phyloP scores from a whole-genome alignment of 2,888 invertebrate genomes.

The Phragmatobia fuliginosa region DNA sequence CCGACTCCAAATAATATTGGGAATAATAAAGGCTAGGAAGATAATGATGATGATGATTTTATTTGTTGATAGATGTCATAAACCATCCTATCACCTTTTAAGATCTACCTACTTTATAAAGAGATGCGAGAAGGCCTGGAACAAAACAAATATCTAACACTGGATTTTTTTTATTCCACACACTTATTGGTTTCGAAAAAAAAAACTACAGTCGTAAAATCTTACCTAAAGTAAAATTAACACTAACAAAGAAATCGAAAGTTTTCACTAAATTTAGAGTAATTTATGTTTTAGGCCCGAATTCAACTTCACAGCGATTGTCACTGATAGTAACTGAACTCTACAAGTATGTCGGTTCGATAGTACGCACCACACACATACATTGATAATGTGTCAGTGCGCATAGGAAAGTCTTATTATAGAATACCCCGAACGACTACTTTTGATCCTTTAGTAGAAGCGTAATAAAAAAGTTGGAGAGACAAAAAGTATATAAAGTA shows the following conservation, averaged over 20 bases:
- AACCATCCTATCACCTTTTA: too few relatives aligned
- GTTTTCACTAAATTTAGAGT: neutral
- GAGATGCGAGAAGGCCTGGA: too few relatives aligned
- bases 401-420: slow-evolving; percentile 22
- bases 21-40: too few relatives aligned
- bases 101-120: too few relatives aligned
- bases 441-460: neutral
- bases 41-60: too few relatives aligned
- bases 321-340: slow-evolving; percentile 41
- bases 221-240: slow-evolving; percentile 3
- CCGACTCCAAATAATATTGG: too few relatives aligned
- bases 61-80: too few relatives aligned
- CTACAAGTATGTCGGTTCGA: neutral
- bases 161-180: too few relatives aligned
- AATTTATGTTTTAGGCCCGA: neutral
- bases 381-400: slow-evolving; percentile 6
- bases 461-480: neutral
- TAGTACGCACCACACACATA: slow-evolving; percentile 1
- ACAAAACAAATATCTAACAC: too few relatives aligned
- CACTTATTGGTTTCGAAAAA: too few relatives aligned
- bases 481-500: neutral
- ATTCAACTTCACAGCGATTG: slow-evolving; percentile 31
- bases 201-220: neutral
- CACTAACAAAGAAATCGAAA: neutral
- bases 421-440: slow-evolving; percentile 21